These are phyloP conservation scores for Anoncus sp. DNA, from an alignment of 2,888 invertebrate species.

Conservation along the genomic window DNA sequence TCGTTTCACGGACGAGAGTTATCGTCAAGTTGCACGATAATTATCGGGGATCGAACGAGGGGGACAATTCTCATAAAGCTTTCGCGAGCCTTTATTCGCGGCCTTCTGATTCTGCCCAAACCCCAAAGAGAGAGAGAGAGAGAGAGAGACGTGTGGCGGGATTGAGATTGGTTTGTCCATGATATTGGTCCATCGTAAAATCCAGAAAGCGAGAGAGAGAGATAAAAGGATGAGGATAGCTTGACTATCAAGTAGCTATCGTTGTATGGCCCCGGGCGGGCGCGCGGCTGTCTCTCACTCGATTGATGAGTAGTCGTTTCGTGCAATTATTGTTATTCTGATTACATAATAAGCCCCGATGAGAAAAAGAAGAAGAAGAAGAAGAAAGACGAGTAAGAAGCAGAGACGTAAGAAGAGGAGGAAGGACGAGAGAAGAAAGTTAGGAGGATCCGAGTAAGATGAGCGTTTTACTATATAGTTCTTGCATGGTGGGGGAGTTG, in stretches of 20 bases:
- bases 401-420: conserved; percentile 18
- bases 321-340: conserved; percentile 81
- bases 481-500: conserved; percentile 56
- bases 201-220: conserved; percentile 17
- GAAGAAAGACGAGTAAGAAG: conserved; percentile 41
- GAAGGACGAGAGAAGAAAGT: conserved; percentile 48
- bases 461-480: conserved; percentile 17
- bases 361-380: conserved; percentile 60
- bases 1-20: conserved; percentile 41
- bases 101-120: conserved; percentile 24
- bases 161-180: conserved; percentile 46
- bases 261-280: conserved; percentile 69
- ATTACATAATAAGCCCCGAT: conserved; percentile 79
- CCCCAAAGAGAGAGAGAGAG: conserved; percentile 35
- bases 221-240: conserved; percentile 36
- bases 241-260: conserved; percentile 63
- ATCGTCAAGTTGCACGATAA: conserved; percentile 56
- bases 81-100: conserved; percentile 41
- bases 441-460: conserved; percentile 42
- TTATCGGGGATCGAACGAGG: conserved; percentile 49
- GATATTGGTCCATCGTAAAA: conserved; percentile 39
- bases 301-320: conserved; percentile 80
- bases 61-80: conserved; percentile 60
- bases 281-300: conserved; percentile 77
- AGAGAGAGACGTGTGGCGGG: too few relatives aligned